A percentile compares a stretch with the other conserved stretches of the same genome.
Conservation (phyloP, 2,888 invertebrate species). For the Caenorhabditis plicata region DNA sequence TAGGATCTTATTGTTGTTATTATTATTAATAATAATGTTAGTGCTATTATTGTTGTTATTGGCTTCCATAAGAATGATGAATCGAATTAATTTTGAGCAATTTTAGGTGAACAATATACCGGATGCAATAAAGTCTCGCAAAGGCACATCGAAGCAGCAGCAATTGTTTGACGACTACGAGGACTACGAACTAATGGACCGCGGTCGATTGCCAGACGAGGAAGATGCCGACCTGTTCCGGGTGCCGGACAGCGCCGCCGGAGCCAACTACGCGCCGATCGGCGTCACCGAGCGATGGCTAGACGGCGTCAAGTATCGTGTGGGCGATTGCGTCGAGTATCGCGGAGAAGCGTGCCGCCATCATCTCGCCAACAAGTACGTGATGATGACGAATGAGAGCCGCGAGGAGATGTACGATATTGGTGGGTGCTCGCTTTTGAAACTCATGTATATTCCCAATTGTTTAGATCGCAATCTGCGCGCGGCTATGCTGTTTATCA, state of each 20-base stretch:
- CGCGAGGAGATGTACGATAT: constrained; percentile 65
- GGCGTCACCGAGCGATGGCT: constrained; percentile 58
- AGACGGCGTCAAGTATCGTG: constrained; percentile 55
- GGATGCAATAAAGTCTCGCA: constrained; percentile 40
- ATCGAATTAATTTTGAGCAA: too few species aligned
- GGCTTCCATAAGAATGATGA: background rate
- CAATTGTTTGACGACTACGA: constrained; percentile 49
- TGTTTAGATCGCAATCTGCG: constrained; percentile 57
- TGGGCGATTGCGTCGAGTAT: constrained; percentile 62
- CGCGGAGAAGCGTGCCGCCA: constrained; percentile 61
- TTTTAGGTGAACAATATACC: constrained; percentile 56
- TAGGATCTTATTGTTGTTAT: too few species aligned
- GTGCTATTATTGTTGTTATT: too few species aligned
- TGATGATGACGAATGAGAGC: constrained; percentile 61
- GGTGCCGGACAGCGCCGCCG: constrained; percentile 59
- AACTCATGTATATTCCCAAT: constrained; percentile 2
- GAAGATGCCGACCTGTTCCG: constrained; percentile 48
- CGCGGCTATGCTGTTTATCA: constrained; percentile 64
- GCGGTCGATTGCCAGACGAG: constrained; percentile 53
- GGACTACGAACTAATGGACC: constrained; percentile 57
- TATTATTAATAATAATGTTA: too few species aligned
- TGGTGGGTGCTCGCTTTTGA: constrained; percentile 38
- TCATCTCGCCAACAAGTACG: constrained; percentile 55
- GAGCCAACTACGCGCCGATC: constrained; percentile 50
- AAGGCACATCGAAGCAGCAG: constrained; percentile 24